A percentile compares a stretch with the other conserved stretches of the same genome.
phyloP scores from a whole-genome alignment of 2,888 invertebrate genomes.

The Thera britannica region DNA sequence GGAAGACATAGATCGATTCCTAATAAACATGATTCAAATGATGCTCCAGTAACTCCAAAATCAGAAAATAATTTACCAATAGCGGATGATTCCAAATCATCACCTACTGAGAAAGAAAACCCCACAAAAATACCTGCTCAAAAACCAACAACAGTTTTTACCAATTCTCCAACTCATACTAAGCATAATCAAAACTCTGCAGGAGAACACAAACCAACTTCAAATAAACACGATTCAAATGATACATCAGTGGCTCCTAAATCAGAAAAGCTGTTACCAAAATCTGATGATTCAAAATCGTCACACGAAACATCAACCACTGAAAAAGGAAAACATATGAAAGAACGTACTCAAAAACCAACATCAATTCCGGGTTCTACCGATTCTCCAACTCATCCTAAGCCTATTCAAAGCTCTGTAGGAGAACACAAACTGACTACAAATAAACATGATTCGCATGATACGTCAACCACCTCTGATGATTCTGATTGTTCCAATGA shows the following conservation, averaged over 20 bases:
- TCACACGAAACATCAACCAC: background rate
- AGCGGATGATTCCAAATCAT: too few relatives aligned
- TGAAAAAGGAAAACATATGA: background rate
- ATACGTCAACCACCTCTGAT: background rate
- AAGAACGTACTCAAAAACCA: background rate
- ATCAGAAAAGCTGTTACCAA: background rate
- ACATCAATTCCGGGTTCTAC: background rate
- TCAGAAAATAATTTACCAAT: too few relatives aligned
- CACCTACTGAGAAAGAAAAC: too few relatives aligned
- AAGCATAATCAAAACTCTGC: background rate
- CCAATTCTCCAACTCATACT: too few relatives aligned
- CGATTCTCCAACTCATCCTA: background rate
- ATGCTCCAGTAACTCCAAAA: too few relatives aligned
- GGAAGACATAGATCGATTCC: too few relatives aligned
- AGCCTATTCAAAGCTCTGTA: background rate
- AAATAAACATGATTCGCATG: background rate
- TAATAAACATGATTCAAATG: too few relatives aligned
- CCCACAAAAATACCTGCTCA: background rate
- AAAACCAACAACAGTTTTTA: background rate
- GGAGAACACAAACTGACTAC: background rate
- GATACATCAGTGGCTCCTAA: background rate
- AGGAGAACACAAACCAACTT: background rate
- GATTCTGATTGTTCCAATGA: too few relatives aligned
- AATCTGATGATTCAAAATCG: background rate
- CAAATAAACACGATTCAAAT: too few relatives aligned